Base-by-base conservation (phyloP, 1,140 invertebrate genomes). In the Musca vetustissima region DNA sequence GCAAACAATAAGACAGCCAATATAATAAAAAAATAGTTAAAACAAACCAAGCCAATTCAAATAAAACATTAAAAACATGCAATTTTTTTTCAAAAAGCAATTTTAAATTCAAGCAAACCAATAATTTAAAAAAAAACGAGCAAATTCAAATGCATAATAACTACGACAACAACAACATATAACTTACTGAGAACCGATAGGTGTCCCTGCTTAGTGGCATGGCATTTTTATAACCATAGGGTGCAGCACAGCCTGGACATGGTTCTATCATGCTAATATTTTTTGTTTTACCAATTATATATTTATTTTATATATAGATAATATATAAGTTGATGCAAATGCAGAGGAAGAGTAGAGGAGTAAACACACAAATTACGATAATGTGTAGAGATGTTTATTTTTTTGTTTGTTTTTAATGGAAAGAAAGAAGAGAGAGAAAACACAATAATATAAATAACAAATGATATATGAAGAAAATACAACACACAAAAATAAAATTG, bases 211-310 rank as follows among this genome's bases (percentile, higher is more conserved):
- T 86, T 66, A 91, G 81, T 49, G 85, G 76, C 83, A 91, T 83
- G 73, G 90, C 86, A 83, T 90, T 87, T 74, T 85, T 85, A 80
- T 87, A 91, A 73, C 86, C 86, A 75, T 90, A 91, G 22, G 89
- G 86, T 15, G 85, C 76, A 64, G 84, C 85, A 76, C 87, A 88
- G 19, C 70, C 73, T 49, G 75, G 71, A 75, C 87, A 88, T 6
- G 86, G 86, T 19, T 76, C 57, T 59, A 28, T 53, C 49, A 70
- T 53, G 77, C 70, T 73, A 69, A 72, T 87, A 80, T 74, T 85
- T 87, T 68, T 67, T 71, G 55, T 43, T 64, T 70, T 68, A 53
- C 43, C 50, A 21, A 64, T 64, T 43, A 43, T 43, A 43, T 13
- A 11, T 43, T 43, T 43, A 43, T 43, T 11, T 43, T 43, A 13